A percentile compares a stretch with the other conserved stretches of the same genome.
Evolutionary conservation across 2,113 vertebrate genomes (phyloP).

Genomic region (Triplophysa siluroides): DNA sequence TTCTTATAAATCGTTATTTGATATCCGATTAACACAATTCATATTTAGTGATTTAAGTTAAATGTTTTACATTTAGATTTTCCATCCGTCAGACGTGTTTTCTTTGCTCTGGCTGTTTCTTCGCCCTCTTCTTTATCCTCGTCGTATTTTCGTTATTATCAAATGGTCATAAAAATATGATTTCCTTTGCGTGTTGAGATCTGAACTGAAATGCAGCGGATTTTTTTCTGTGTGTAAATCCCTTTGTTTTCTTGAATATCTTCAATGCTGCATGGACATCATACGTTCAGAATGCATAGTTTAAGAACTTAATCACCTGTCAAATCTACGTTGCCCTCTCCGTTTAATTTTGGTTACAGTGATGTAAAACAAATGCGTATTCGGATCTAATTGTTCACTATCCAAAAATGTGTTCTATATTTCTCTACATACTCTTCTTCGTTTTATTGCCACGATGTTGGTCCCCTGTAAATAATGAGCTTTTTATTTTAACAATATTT

Average conservation of each 20-base stretch:
- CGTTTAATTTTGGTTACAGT: background rate
- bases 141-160: background rate
- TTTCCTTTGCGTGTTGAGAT: constrained; percentile 11
- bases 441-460: constrained; percentile 3
- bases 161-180: constrained; percentile 1
- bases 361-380: constrained; percentile 1
- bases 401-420: background rate
- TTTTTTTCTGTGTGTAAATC: background rate
- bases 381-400: background rate
- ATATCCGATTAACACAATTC: background rate
- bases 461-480: background rate
- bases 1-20: background rate
- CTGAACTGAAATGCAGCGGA: constrained; percentile 2
- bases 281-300: constrained; percentile 81
- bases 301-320: constrained; percentile 60
- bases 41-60: background rate
- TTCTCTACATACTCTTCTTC: too few species aligned
- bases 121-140: background rate
- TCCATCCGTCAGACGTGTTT: background rate
- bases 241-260: constrained; percentile 29
- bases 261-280: constrained; percentile 63
- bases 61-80: background rate
- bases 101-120: background rate
- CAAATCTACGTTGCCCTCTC: background rate
- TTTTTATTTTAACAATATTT: too few species aligned